Conservation (phyloP, 2,113 vertebrate genomes). For the Oophaga pumilio region DNA sequence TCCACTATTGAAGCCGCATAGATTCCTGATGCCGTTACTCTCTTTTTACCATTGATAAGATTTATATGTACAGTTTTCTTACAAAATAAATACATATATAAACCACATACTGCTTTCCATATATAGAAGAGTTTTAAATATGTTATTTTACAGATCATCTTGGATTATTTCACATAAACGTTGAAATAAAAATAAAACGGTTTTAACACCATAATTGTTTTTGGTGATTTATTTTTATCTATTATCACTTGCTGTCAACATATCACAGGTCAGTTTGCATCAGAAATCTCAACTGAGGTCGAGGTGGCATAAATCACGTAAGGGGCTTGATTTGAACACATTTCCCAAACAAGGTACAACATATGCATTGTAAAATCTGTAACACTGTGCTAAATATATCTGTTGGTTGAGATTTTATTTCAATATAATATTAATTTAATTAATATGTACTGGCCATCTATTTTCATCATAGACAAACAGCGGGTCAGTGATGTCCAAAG, state of each 20-base stretch:
- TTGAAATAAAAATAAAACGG: background rate
- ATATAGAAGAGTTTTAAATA: background rate
- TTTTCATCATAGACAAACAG: too few species aligned
- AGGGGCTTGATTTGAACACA: background rate
- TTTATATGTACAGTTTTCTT: too few species aligned
- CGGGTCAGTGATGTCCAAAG: too few species aligned
- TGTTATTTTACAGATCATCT: background rate
- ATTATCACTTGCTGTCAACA: background rate
- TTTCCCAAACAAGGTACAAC: background rate
- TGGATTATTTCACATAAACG: background rate
- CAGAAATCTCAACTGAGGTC: background rate
- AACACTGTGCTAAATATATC: background rate
- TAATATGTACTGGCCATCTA: too few species aligned
- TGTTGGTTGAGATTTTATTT: too few species aligned
- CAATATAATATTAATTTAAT: too few species aligned
- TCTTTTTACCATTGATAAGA: too few species aligned
- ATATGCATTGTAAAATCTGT: background rate
- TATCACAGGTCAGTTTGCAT: slow-evolving; percentile 14
- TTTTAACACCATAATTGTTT: slow-evolving; percentile 13
- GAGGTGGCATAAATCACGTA: background rate
- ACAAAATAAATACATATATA: background rate
- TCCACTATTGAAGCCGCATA: too few species aligned
- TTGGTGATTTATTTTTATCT: slow-evolving; percentile 19
- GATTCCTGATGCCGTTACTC: too few species aligned
- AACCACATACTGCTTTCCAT: background rate